Conservation (phyloP, 2,113 vertebrate species). For the human region GRCh38 chr1:18632001-18632500, state of each 20-base stretch:
- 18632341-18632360: no score
- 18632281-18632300: background rate
- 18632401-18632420: background rate
- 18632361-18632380: background rate
- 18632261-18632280: conserved; percentile 41
- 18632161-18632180: background rate
- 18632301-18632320: background rate
- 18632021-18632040: background rate
- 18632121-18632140: conserved; percentile 58
- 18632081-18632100: background rate
- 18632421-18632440: background rate
- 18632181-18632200: background rate
- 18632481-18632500: background rate
- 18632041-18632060: background rate
- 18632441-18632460: rapidly evolving
- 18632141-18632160: background rate
- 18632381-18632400: background rate
- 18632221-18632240: background rate
- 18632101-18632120: background rate
- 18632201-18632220: background rate
- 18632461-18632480: background rate
- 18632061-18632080: background rate
- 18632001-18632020: background rate
- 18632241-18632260: conserved; percentile 23
- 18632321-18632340: no score